Conservation (phyloP, 2,113 vertebrate species). For the Colinus virginianus region DNA sequence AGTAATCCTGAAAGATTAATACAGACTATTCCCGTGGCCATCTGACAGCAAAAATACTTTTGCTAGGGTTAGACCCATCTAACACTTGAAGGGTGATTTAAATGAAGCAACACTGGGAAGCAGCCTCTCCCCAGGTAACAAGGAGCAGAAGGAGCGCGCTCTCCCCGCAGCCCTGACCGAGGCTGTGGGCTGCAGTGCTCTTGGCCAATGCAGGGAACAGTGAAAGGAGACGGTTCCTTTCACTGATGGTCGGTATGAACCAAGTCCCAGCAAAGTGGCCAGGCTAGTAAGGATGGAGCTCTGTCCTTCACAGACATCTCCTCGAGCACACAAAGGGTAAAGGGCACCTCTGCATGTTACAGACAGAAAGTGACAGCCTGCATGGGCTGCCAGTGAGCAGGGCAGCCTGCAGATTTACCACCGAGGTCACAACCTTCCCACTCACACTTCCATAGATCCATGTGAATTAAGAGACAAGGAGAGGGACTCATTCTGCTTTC, state of each 20-base stretch:
- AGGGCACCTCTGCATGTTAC: slow-evolving; percentile 32
- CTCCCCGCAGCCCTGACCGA: not conserved
- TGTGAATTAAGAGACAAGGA: not conserved
- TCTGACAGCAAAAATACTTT: not conserved
- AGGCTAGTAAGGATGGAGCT: not conserved
- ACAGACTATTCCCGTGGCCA: not conserved
- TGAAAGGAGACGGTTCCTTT: not conserved
- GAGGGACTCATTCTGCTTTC: not conserved
- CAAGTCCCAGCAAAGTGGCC: not conserved
- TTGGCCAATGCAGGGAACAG: not conserved
- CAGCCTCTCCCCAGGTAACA: not conserved
- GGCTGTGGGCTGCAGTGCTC: not conserved
- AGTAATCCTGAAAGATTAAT: not conserved
- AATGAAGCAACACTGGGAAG: not conserved
- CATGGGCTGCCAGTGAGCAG: slow-evolving; percentile 24
- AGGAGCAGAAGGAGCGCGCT: not conserved
- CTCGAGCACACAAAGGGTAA: slow-evolving; percentile 61
- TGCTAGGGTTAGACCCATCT: not conserved
- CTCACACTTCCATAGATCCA: slow-evolving; percentile 8
- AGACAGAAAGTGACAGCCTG: slow-evolving; percentile 31
- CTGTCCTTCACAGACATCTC: slow-evolving; percentile 42
- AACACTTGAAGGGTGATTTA: not conserved
- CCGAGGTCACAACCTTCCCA: slow-evolving; percentile 66
- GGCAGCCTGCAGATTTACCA: slow-evolving; percentile 73
- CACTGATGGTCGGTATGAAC: not conserved